Evolutionary conservation across 2,888 invertebrate genomes (phyloP).

Genomic region (Podabrus alpinus): DNA sequence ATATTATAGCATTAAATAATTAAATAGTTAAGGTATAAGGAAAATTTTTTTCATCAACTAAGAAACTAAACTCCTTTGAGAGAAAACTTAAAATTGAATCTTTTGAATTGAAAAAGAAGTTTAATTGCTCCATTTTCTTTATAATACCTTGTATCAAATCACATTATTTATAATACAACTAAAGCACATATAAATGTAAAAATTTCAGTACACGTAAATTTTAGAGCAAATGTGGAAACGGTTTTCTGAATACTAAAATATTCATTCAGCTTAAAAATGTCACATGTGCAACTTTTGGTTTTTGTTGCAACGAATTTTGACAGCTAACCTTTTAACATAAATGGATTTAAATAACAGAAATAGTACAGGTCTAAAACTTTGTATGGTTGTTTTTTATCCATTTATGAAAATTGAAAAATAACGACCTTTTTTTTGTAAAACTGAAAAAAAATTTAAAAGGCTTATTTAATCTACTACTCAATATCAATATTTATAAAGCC

Average conservation of each 20-base stretch:
- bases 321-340: not conserved
- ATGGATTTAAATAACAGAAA: not conserved
- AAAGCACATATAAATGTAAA: not conserved
- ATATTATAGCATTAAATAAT: not conserved
- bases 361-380: not conserved
- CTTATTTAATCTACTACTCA: not conserved
- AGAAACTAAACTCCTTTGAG: not conserved
- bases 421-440: not conserved
- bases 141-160: not conserved
- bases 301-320: constrained; percentile 1
- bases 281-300: constrained; percentile 3
- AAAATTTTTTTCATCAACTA: not conserved
- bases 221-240: constrained; percentile 3
- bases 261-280: constrained; percentile 1
- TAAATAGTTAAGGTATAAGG: not conserved
- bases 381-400: not conserved
- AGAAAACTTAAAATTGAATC: not conserved
- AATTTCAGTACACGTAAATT: constrained; percentile 4
- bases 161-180: not conserved
- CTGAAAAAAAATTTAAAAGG: not conserved
- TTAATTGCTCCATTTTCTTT: not conserved
- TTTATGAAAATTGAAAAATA: not conserved
- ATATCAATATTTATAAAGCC: not conserved
- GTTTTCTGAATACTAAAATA: constrained; percentile 3
- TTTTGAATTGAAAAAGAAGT: not conserved